Conservation (phyloP, 2,113 vertebrate genomes). For the Trachemys scripta region DNA sequence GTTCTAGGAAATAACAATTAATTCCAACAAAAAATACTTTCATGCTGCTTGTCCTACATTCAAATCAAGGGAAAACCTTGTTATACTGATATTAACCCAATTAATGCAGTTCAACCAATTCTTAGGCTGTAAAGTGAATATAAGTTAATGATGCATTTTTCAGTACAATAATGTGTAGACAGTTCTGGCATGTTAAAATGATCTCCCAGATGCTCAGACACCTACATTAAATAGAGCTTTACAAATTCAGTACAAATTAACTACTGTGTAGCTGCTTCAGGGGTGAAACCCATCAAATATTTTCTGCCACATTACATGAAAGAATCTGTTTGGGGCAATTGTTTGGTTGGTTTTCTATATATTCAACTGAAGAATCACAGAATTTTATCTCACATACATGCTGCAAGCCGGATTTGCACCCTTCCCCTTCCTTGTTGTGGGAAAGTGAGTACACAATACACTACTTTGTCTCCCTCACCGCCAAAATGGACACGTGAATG, state of each 20-base stretch:
- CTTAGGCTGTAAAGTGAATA: background rate
- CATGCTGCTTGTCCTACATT: background rate
- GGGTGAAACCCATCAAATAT: background rate
- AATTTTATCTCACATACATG: rapidly evolving
- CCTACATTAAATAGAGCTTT: background rate
- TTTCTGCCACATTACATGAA: background rate
- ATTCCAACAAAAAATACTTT: background rate
- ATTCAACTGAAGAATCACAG: background rate
- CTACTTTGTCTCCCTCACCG: background rate
- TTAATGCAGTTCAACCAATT: background rate
- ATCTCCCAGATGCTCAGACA: background rate
- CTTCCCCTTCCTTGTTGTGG: rapidly evolving
- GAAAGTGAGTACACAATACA: background rate
- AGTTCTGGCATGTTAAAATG: background rate
- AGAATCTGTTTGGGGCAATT: background rate
- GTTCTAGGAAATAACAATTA: background rate
- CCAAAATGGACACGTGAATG: rapidly evolving
- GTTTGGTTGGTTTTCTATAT: background rate
- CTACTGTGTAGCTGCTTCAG: background rate
- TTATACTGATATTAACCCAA: background rate
- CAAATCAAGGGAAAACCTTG: background rate
- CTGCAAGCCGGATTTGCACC: background rate
- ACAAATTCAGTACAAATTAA: background rate
- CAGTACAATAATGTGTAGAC: background rate
- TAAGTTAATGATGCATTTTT: background rate